Conservation (phyloP, 64 coral and sea anemone species). For the Cladopsammia gracilis region DNA sequence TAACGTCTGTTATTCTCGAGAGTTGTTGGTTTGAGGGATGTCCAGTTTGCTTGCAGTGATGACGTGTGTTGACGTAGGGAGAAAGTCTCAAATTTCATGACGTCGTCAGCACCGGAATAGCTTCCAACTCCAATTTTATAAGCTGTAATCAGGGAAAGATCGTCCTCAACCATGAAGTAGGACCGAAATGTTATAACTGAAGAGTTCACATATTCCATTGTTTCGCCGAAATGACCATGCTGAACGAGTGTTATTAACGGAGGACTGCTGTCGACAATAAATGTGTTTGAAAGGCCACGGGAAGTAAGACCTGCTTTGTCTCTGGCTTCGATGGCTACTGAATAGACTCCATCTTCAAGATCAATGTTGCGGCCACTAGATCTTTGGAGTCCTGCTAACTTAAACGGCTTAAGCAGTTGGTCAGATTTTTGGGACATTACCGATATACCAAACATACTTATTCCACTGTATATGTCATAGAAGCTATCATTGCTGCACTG, state of each 20-base stretch:
- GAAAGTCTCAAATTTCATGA: conserved; percentile 40
- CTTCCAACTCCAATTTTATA: conserved; percentile 88
- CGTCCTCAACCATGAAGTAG: conserved; percentile 82
- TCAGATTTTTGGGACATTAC: conserved; percentile 64
- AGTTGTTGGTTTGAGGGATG: conserved; percentile 6
- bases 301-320: conserved; percentile 85
- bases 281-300: conserved; percentile 70
- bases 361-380: conserved; percentile 69
- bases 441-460: conserved; percentile 80
- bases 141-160: conserved; percentile 64
- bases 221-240: conserved; percentile 76
- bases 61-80: conserved; percentile 17
- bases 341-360: conserved; percentile 84
- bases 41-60: conserved; percentile 79
- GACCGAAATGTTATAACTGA: conserved; percentile 50
- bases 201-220: conserved; percentile 28
- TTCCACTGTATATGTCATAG: conserved; percentile 86
- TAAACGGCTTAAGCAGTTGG: conserved; percentile 58
- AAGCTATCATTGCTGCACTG: conserved; percentile 75
- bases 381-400: conserved; percentile 62
- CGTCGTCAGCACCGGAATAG: conserved; percentile 82
- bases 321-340: conserved; percentile 78
- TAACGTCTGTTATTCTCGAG: conserved; percentile 78
- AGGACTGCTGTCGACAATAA: conserved; percentile 92
- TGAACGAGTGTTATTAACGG: conserved; percentile 66